phyloP scores from a whole-genome alignment of 2,113 vertebrate genomes.

The Bolborhynchus lineola region DNA sequence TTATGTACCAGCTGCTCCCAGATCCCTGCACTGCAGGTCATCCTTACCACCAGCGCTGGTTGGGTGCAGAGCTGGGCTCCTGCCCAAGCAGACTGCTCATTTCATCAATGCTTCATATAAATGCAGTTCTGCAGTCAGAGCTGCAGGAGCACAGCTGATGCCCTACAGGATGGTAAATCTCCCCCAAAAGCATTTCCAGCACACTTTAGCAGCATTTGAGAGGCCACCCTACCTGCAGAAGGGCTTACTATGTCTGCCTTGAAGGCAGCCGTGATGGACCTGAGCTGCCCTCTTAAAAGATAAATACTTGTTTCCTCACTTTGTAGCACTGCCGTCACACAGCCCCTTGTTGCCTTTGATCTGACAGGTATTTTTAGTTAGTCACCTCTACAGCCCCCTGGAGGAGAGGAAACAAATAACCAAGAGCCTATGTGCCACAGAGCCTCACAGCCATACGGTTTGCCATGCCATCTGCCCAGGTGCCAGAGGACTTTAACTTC shows the following conservation, averaged over 20 bases:
- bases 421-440: not conserved
- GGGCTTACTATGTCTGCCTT: not conserved
- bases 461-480: not conserved
- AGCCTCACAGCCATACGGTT: not conserved
- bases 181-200: not conserved
- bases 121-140: not conserved
- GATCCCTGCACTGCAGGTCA: not conserved
- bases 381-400: not conserved
- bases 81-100: not conserved
- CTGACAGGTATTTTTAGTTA: not conserved
- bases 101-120: not conserved
- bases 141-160: not conserved
- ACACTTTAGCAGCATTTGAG: not conserved
- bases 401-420: not conserved
- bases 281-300: not conserved
- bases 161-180: not conserved
- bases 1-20: not conserved
- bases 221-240: not conserved
- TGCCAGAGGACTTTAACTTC: not conserved
- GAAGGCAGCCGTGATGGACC: not conserved
- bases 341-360: not conserved
- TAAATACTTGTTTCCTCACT: not conserved
- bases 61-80: rapidly evolving
- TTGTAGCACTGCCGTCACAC: not conserved
- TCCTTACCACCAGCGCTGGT: not conserved